Evolutionary conservation across 2,888 invertebrate genomes (phyloP).

Genomic region (Yponomeuta sedellus): DNA sequence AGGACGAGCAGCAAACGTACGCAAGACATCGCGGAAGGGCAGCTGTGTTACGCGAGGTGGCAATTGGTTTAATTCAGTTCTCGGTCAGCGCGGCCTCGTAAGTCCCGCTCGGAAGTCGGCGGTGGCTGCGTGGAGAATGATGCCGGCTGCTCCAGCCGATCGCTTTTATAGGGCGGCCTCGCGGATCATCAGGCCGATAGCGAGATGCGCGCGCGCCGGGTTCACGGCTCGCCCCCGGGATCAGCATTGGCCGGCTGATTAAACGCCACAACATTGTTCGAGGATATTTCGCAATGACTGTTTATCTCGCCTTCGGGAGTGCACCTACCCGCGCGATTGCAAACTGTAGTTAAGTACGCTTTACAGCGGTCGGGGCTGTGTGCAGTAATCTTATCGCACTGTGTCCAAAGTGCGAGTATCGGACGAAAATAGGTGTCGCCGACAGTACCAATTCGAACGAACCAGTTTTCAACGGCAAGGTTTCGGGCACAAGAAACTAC

Average conservation of each 20-base stretch:
- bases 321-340: background rate
- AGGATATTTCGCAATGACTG: conserved; percentile 40
- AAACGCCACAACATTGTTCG: conserved; percentile 39
- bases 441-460: background rate
- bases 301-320: background rate
- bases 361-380: too few species aligned
- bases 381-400: too few species aligned
- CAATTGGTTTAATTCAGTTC: conserved; percentile 65
- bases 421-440: background rate
- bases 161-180: conserved; percentile 74
- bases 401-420: too few species aligned
- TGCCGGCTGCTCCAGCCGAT: conserved; percentile 59
- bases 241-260: conserved; percentile 47
- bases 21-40: conserved; percentile 65
- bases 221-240: conserved; percentile 71
- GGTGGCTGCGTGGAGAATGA: conserved; percentile 60
- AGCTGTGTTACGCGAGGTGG: conserved; percentile 31
- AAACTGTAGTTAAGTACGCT: background rate
- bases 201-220: conserved; percentile 48
- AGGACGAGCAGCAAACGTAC: conserved; percentile 36
- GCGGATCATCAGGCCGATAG: conserved; percentile 62
- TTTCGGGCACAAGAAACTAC: conserved; percentile 9
- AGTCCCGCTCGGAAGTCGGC: conserved; percentile 55
- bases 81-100: conserved; percentile 60
- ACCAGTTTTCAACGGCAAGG: conserved; percentile 9